Evolutionary conservation across 2,888 invertebrate genomes (phyloP).

Genomic region (Aleiodes leptofemur): DNA sequence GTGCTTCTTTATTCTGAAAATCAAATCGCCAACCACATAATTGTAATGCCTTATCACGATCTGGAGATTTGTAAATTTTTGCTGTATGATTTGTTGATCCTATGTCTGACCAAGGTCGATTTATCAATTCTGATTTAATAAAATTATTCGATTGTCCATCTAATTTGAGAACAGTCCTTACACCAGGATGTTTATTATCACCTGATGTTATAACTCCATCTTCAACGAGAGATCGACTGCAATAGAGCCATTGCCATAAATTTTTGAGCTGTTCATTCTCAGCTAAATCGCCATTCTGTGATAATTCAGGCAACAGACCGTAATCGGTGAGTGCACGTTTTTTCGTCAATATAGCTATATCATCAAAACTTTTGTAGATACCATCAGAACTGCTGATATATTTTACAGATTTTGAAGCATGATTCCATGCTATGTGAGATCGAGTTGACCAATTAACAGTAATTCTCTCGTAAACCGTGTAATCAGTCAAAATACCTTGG

Average conservation of each 20-base stretch:
- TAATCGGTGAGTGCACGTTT: conserved; percentile 84
- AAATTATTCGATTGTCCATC: conserved; percentile 73
- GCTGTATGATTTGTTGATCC: conserved; percentile 77
- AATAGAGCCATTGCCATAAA: conserved; percentile 90
- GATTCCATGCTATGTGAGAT: conserved; percentile 85
- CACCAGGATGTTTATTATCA: conserved; percentile 81
- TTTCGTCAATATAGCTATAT: conserved; percentile 86
- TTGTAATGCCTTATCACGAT: conserved; percentile 87
- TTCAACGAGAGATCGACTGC: conserved; percentile 83
- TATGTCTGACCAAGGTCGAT: conserved; percentile 81
- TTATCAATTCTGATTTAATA: conserved; percentile 80
- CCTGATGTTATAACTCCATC: conserved; percentile 80
- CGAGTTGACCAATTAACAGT: conserved; percentile 88
- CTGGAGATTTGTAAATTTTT: conserved; percentile 78
- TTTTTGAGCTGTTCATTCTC: conserved; percentile 85
- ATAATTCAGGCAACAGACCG: conserved; percentile 87
- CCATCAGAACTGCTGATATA: conserved; percentile 77
- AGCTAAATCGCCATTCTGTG: conserved; percentile 87
- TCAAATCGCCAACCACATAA: conserved; percentile 95
- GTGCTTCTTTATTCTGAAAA: conserved; percentile 77
- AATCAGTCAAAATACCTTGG: conserved; percentile 80
- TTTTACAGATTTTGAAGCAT: conserved; percentile 82
- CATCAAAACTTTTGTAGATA: conserved; percentile 79
- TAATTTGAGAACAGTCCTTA: conserved; percentile 78
- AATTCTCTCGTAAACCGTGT: conserved; percentile 88